These are phyloP conservation scores for Cynoglossus semilaevis DNA, from an alignment of 2,113 vertebrate genomes.

Conservation along the genomic window DNA sequence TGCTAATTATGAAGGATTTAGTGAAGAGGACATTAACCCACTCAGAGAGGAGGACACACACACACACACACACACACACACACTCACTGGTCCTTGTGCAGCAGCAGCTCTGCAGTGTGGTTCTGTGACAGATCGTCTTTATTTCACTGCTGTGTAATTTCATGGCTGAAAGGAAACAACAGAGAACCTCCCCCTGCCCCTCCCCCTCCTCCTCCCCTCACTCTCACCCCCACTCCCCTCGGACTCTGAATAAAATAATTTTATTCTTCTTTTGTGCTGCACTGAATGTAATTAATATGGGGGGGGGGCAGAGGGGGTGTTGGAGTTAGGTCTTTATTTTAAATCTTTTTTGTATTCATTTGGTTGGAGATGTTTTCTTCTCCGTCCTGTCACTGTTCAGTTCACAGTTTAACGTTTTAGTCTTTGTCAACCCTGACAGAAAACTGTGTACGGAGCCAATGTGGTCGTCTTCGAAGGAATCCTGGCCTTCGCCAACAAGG, in stretches of 20 bases:
- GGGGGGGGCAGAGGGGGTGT: not conserved
- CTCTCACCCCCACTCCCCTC: too few species aligned
- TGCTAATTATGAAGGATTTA: conserved; percentile 41
- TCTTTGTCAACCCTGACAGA: conserved; percentile 66
- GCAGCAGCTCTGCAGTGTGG: conserved; percentile 17
- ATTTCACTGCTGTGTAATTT: conserved; percentile 62
- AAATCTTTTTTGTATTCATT: too few species aligned
- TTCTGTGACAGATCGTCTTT: conserved; percentile 33
- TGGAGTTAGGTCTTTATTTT: not conserved
- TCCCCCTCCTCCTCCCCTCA: too few species aligned
- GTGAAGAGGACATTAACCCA: conserved; percentile 25
- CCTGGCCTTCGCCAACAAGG: conserved; percentile 89
- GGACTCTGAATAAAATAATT: conserved; percentile 10
- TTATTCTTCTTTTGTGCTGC: conserved; percentile 21
- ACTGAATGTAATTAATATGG: conserved; percentile 44
- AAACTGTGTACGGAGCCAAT: conserved; percentile 88
- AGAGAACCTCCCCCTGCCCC: too few species aligned
- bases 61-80: conserved; percentile 1
- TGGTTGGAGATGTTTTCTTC: too few species aligned
- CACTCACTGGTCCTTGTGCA: conserved; percentile 1
- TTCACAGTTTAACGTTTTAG: too few species aligned
- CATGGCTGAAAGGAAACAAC: conserved; percentile 65
- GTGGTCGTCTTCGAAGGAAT: conserved; percentile 92
- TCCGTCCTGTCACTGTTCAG: too few species aligned
- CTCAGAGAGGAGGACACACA: not conserved